A percentile compares a stretch with the other conserved stretches of the same genome.
Conservation (phyloP, 1,140 invertebrate genomes). For the Hylyphantes graminicola region DNA sequence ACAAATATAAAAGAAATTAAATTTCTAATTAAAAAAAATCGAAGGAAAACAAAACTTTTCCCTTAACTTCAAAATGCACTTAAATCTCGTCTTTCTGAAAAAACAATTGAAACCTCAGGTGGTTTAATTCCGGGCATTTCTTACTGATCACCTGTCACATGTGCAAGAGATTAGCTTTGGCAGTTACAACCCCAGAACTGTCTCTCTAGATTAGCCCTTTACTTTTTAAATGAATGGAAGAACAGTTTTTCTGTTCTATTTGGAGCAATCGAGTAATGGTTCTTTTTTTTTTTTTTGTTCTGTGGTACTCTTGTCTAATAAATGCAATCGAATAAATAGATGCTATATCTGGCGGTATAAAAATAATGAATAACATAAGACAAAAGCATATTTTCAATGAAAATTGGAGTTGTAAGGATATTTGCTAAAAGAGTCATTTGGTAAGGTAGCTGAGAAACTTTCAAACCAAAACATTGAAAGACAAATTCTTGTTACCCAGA, state of each 20-base stretch:
- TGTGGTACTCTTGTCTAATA: too few species aligned
- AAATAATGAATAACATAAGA: too few species aligned
- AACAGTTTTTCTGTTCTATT: not conserved
- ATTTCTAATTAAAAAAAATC: too few species aligned
- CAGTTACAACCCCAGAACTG: slow-evolving; percentile 37
- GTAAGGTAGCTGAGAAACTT: too few species aligned
- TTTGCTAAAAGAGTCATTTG: too few species aligned
- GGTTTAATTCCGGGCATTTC: not conserved
- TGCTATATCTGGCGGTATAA: too few species aligned
- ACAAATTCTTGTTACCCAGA: too few species aligned
- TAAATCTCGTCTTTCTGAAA: not conserved
- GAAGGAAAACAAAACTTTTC: not conserved
- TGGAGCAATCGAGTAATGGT: not conserved
- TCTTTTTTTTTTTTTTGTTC: not conserved
- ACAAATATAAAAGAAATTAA: too few species aligned
- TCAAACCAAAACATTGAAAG: too few species aligned
- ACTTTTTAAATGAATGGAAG: slow-evolving; percentile 5
- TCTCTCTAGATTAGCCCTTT: slow-evolving; percentile 20
- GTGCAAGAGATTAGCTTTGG: slow-evolving; percentile 36
- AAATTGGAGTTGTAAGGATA: too few species aligned
- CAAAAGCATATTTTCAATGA: too few species aligned
- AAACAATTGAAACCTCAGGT: not conserved
- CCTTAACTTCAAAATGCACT: slow-evolving; percentile 31
- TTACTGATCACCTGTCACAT: slow-evolving; percentile 33
- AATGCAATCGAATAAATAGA: too few species aligned